Conservation (phyloP, 2,797 vertebrate genomes). For the Sebastes matsubarae region DNA sequence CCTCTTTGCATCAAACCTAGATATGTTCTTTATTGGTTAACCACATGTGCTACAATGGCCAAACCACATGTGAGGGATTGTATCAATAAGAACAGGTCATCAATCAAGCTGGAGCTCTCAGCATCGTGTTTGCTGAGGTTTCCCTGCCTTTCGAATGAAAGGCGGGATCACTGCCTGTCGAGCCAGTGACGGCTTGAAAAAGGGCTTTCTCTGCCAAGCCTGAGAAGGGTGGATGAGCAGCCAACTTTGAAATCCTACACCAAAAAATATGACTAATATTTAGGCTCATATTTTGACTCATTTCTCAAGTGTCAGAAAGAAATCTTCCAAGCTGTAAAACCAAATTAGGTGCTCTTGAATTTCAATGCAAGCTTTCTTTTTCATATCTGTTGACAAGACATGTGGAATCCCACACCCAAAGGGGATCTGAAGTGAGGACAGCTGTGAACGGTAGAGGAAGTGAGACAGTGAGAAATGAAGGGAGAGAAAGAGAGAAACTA, state of each 20-base stretch:
- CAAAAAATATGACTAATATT: constrained; percentile 30
- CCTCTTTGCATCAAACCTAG: constrained; percentile 54
- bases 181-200: constrained; percentile 40
- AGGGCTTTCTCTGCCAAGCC: constrained; percentile 29
- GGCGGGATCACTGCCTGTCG: constrained; percentile 44
- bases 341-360: neutral
- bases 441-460: neutral
- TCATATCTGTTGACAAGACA: neutral
- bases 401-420: neutral
- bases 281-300: neutral
- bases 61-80: constrained; percentile 79
- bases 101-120: constrained; percentile 70
- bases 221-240: constrained; percentile 28
- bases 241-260: constrained; percentile 14
- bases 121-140: constrained; percentile 75
- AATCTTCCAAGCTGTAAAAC: neutral
- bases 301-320: neutral
- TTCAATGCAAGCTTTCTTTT: neutral
- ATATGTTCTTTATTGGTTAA: constrained; percentile 74
- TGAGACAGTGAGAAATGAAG: neutral
- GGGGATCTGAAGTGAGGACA: neutral
- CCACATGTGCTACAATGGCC: constrained; percentile 79
- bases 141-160: constrained; percentile 68
- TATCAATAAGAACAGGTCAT: constrained; percentile 76
- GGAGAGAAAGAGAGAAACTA: neutral